Percentiles rank a stretch among this genome's conserved stretches.
These are phyloP conservation scores for Agrypnia vestita DNA, from an alignment of 1,140 invertebrate genomes.

Conservation along the genomic window DNA sequence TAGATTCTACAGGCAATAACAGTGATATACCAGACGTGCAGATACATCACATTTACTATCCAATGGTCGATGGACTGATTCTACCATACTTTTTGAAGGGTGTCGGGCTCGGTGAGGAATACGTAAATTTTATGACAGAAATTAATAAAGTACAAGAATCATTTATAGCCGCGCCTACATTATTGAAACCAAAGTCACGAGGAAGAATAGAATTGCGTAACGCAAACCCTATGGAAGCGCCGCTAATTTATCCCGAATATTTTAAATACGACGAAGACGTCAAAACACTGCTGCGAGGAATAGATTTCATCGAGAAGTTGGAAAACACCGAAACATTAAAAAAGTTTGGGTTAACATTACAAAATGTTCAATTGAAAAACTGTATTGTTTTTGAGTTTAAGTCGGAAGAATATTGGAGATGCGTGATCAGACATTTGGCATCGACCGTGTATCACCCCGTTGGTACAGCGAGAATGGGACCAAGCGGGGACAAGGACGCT, in stretches of 20 bases:
- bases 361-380: constrained; percentile 68
- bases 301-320: constrained; percentile 72
- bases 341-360: constrained; percentile 66
- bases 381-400: constrained; percentile 68
- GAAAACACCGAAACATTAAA: constrained; percentile 73
- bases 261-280: constrained; percentile 83
- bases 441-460: constrained; percentile 81
- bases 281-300: constrained; percentile 80
- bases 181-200: constrained; percentile 72
- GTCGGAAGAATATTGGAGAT: constrained; percentile 78
- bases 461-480: constrained; percentile 87
- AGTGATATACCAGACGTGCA: constrained; percentile 66
- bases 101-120: constrained; percentile 68
- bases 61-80: constrained; percentile 62
- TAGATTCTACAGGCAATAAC: constrained; percentile 62
- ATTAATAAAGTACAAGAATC: constrained; percentile 69
- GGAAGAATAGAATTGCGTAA: constrained; percentile 68
- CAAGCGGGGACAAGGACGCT: constrained; percentile 73
- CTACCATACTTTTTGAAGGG: constrained; percentile 62
- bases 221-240: constrained; percentile 70
- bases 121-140: constrained; percentile 65
- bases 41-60: constrained; percentile 64
- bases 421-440: constrained; percentile 76
- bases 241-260: constrained; percentile 88
- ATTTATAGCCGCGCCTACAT: constrained; percentile 69